Base-by-base conservation (phyloP, 2,113 vertebrate species). In the Toxotes chatareus region DNA sequence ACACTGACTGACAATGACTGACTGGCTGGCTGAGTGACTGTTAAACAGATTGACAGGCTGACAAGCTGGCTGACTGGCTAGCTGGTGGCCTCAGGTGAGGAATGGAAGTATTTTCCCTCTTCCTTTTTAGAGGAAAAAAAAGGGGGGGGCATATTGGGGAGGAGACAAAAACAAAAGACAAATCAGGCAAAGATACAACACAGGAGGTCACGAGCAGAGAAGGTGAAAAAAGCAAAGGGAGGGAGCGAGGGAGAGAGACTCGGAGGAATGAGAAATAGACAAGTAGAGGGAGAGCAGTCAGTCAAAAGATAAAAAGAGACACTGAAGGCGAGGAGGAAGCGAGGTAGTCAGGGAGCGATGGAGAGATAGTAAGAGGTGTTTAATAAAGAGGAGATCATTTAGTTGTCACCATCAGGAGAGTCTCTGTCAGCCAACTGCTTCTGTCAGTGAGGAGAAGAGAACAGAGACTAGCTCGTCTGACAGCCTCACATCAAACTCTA, bases 301-400 rank as follows among this genome's bases (percentile, higher is more conserved):
- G 80, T 92, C 91, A 88, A 79, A 87, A 88, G 88, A 90, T 90
- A 90, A 93, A 93, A 85, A 70, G 86, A 86, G 86, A 88, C 73
- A 84, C 63, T 79, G 80, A 88, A 85, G 82, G 87, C 73, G 38
- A 76, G 72, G 76, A 88, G 86, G 89, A 87, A 82, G 90, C n/a
- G 53, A 66, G 71, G 66, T 74, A 83, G 89, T 82, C 90, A 14
- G 77, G 75, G 78, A 84, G 75, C 80, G 85, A 90, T 89, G 31
- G 89, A 84, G 79, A 82, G 86, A 93, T 89, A 88, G 91, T 82
- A 91, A 86, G 89, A 93, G 93, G 94, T 91, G 93, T 95, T 95
- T 95, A 95, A 95, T 95, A 94, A 95, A 94, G 91, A 94, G 94
- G 84, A 92, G 94, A 95, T 95, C 92, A 95, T 94, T 94, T 93